Conservation (phyloP, 2,888 invertebrate genomes). For the Fragum whitleyi region DNA sequence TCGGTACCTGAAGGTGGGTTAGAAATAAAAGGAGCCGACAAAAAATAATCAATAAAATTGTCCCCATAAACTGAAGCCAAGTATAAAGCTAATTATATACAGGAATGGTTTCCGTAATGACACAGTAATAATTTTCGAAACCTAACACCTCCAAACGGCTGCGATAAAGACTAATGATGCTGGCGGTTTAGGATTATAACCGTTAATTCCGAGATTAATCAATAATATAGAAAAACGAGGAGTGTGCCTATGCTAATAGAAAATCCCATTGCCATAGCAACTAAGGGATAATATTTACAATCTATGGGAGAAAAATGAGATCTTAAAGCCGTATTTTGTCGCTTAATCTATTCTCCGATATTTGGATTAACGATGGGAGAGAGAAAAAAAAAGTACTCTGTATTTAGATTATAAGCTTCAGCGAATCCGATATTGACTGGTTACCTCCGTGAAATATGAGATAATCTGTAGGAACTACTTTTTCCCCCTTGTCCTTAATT, state of each 20-base stretch:
- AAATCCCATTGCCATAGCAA: conserved; percentile 62
- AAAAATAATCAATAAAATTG: conserved; percentile 19
- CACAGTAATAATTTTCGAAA: conserved; percentile 15
- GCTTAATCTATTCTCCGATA: conserved; percentile 60
- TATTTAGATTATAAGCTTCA: conserved; percentile 23
- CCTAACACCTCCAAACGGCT: conserved; percentile 13
- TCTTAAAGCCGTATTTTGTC: conserved; percentile 49
- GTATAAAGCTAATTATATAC: conserved; percentile 16
- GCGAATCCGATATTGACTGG: conserved; percentile 19
- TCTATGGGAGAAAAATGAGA: conserved; percentile 55
- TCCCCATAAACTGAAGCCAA: conserved; percentile 9
- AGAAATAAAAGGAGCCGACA: background rate
- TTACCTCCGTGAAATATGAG: background rate
- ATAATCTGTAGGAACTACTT: conserved; percentile 16
- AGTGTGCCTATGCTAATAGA: conserved; percentile 54
- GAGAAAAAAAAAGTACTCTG: conserved; percentile 17
- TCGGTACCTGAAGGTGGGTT: too few species aligned
- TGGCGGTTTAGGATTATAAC: conserved; percentile 54
- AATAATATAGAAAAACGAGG: conserved; percentile 52
- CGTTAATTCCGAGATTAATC: conserved; percentile 65
- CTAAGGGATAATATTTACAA: conserved; percentile 62
- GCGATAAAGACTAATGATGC: conserved; percentile 34
- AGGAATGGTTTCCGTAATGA: conserved; percentile 4
- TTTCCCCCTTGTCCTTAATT: background rate
- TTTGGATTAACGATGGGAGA: conserved; percentile 43